Conservation (phyloP, 2,888 invertebrate species). For the Zygothrica quintamaculata region DNA sequence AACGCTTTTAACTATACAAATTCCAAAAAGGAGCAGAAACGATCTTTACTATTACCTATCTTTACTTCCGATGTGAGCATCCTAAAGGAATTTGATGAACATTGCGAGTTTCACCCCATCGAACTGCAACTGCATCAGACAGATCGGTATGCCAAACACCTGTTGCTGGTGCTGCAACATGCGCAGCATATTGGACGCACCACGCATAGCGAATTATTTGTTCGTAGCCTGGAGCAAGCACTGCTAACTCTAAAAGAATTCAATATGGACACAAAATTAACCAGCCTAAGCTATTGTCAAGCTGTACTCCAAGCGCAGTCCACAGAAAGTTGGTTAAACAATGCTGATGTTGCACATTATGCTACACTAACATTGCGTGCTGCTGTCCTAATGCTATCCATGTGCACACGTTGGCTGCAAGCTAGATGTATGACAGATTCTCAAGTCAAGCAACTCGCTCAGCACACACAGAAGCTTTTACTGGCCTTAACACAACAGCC, state of each 20-base stretch:
- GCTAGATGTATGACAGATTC: conserved; percentile 53
- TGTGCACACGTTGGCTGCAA: conserved; percentile 68
- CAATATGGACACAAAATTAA: conserved; percentile 70
- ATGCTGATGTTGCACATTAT: conserved; percentile 40
- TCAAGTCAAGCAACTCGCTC: conserved; percentile 49
- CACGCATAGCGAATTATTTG: conserved; percentile 64
- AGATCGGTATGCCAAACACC: conserved; percentile 62
- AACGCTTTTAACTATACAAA: conserved; percentile 39
- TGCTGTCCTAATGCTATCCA: conserved; percentile 62
- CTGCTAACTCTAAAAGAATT: conserved; percentile 71
- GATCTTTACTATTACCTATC: conserved; percentile 29
- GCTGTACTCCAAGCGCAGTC: conserved; percentile 54
- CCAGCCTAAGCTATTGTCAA: conserved; percentile 72
- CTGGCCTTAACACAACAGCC: conserved; percentile 19
- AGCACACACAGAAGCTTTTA: conserved; percentile 45
- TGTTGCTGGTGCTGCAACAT: conserved; percentile 70
- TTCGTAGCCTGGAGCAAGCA: conserved; percentile 58
- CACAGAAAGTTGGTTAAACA: conserved; percentile 23
- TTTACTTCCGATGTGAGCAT: conserved; percentile 61
- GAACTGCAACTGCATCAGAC: conserved; percentile 50
- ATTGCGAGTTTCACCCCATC: conserved; percentile 63
- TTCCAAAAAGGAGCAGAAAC: conserved; percentile 6
- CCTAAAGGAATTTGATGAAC: conserved; percentile 67
- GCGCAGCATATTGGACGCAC: conserved; percentile 69
- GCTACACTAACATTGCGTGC: conserved; percentile 62